Evolutionary conservation across 2,888 invertebrate genomes (phyloP).

Genomic region (Agrochola lota): DNA sequence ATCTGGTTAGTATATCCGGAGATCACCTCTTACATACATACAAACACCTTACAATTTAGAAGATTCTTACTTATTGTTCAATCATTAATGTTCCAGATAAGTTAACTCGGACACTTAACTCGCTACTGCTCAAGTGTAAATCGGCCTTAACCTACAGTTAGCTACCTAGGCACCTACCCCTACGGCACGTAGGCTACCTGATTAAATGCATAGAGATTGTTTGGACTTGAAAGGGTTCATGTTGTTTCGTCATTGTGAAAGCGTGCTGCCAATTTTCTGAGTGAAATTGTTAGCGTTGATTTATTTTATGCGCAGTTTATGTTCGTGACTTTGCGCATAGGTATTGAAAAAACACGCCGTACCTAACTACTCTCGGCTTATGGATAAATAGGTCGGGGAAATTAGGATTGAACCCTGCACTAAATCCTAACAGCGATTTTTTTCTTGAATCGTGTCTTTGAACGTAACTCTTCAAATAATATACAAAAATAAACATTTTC

Average conservation of each 20-base stretch:
- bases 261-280: slow-evolving; percentile 36
- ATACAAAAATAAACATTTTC: too few species aligned
- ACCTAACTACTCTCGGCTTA: too few species aligned
- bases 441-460: too few species aligned
- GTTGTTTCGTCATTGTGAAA: slow-evolving; percentile 23
- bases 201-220: slow-evolving; percentile 59
- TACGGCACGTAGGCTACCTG: slow-evolving; percentile 36
- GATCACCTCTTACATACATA: neutral
- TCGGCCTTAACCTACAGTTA: neutral
- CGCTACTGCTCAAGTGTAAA: slow-evolving; percentile 7
- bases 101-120: neutral
- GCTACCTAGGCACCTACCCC: neutral
- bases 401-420: too few species aligned
- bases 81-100: neutral
- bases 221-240: slow-evolving; percentile 42
- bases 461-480: too few species aligned
- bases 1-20: neutral
- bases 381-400: neutral
- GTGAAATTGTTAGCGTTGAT: slow-evolving; percentile 12
- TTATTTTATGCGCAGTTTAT: slow-evolving; percentile 7
- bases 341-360: too few species aligned
- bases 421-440: too few species aligned
- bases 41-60: neutral
- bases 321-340: neutral
- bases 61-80: neutral